Evolutionary conservation across 2,888 invertebrate species (phyloP), one percentile per base, ranked within the genome.

Genomic region (Leuctra nigra): DNA sequence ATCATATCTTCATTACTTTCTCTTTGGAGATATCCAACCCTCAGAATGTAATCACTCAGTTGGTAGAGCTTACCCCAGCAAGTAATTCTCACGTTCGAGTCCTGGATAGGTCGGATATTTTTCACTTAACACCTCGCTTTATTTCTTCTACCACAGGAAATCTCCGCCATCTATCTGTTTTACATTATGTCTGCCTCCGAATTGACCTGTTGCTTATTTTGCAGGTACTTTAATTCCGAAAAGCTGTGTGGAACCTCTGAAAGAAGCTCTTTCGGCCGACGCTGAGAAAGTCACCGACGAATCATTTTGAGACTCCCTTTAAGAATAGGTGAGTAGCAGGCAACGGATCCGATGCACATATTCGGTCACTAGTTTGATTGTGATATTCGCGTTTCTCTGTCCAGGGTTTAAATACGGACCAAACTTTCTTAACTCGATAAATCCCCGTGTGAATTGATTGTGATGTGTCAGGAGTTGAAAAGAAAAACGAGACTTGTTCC

Each of bases 191-290:
- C n/a, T n/a, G n/a, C n/a, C n/a, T n/a, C n/a, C n/a, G n/a, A n/a
- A n/a, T n/a, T n/a, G n/a, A n/a, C n/a, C n/a, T n/a, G n/a, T n/a
- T n/a, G n/a, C n/a, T n/a, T 54, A 33, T 23, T 47, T 68, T 69
- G 4, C 74, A 84, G 87, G 89, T 64, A 91, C 91, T 9, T 75
- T 93, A 63, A 91, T 93, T 76, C 92, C 93, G 68, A 91, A 91
- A 76, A 85, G 86, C 69, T 91, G 91, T 70, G 88, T 89, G 66
- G 89, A 90, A 66, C 73, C 83, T 23, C 75, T 91, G 46, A 81
- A 84, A 66, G 83, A 86, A 68, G 87, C 87, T 60, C 77, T 91
- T n/a, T 79, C 87, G 41, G 77, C 84, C 24, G 91, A 91, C 73
- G 87, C 91, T 6, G 89, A 91, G 66, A 86, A 86, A 63, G 82